These are phyloP conservation scores for Alexandromys fortis DNA, from an alignment of 2,113 vertebrate genomes.

Conservation along the genomic window DNA sequence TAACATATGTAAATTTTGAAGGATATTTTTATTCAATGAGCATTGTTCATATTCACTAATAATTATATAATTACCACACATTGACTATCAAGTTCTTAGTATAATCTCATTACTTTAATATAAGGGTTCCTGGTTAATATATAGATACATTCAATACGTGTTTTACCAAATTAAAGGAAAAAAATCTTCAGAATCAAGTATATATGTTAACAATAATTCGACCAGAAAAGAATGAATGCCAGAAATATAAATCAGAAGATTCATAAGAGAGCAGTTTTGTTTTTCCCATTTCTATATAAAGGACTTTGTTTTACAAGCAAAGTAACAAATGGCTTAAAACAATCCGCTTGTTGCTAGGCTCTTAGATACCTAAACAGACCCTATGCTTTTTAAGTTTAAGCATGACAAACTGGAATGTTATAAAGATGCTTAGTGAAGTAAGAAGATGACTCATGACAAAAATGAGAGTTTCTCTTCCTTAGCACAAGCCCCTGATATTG, in stretches of 20 bases:
- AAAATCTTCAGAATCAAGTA: slow-evolving; percentile 62
- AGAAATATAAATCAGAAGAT: slow-evolving; percentile 67
- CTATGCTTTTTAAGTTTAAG: slow-evolving; percentile 71
- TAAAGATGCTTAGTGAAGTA: slow-evolving; percentile 54
- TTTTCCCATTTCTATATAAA: slow-evolving; percentile 73
- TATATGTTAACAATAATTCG: slow-evolving; percentile 59
- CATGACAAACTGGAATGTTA: slow-evolving; percentile 67
- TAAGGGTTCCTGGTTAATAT: neutral
- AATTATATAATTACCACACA: neutral
- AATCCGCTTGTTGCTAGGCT: slow-evolving; percentile 56
- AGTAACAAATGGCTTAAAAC: slow-evolving; percentile 75
- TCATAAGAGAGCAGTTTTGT: slow-evolving; percentile 53
- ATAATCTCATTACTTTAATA: slow-evolving; percentile 7
- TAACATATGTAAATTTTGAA: neutral
- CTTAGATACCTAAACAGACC: slow-evolving; percentile 69
- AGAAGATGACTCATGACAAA: slow-evolving; percentile 42
- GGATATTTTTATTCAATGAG: slow-evolving; percentile 27
- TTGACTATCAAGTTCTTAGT: neutral
- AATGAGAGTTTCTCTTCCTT: slow-evolving; percentile 42
- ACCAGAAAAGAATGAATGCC: slow-evolving; percentile 61
- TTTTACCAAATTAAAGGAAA: slow-evolving; percentile 51
- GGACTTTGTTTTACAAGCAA: slow-evolving; percentile 77
- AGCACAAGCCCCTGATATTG: neutral
- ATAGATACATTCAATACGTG: neutral
- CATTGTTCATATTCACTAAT: slow-evolving; percentile 9